Conservation (phyloP, 2,888 invertebrate species). For the Ypsolopha scabrella region DNA sequence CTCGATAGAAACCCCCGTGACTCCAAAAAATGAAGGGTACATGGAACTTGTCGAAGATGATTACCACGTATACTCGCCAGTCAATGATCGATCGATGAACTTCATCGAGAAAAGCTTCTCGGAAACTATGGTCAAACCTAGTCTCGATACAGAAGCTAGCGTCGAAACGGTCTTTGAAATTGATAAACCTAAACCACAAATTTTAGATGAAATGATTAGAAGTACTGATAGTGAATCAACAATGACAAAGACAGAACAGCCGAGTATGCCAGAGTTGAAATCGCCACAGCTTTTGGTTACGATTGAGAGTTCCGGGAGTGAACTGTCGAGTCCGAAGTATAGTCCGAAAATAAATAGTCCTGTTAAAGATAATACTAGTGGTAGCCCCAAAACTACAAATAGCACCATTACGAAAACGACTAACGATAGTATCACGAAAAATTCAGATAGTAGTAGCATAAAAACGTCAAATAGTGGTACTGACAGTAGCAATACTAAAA, state of each 20-base stretch:
- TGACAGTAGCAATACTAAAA: not conserved
- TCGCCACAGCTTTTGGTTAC: constrained; percentile 22
- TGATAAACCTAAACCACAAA: too few relatives aligned
- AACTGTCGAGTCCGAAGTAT: constrained; percentile 3
- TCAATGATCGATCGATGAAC: constrained; percentile 63
- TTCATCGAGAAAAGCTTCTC: constrained; percentile 65
- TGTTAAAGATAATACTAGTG: not conserved
- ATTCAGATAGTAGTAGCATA: not conserved
- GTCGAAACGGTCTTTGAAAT: too few relatives aligned
- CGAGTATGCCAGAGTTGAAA: constrained; percentile 14
- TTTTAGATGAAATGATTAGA: constrained; percentile 1
- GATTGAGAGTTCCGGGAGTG: constrained; percentile 24
- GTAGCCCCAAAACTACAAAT: not conserved
- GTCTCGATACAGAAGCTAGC: constrained; percentile 10
- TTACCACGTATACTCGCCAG: constrained; percentile 42
- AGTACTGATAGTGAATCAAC: constrained; percentile 7
- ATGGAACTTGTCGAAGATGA: constrained; percentile 62
- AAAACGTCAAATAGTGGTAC: not conserved
- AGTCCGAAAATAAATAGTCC: constrained; percentile 13
- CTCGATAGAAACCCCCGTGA: constrained; percentile 67
- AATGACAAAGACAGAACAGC: constrained; percentile 8
- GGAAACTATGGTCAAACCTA: constrained; percentile 43
- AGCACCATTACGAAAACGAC: not conserved
- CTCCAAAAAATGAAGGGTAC: constrained; percentile 46
- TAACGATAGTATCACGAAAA: not conserved